Conservation (phyloP, 2,113 vertebrate genomes). For the Prunella fulvescens region DNA sequence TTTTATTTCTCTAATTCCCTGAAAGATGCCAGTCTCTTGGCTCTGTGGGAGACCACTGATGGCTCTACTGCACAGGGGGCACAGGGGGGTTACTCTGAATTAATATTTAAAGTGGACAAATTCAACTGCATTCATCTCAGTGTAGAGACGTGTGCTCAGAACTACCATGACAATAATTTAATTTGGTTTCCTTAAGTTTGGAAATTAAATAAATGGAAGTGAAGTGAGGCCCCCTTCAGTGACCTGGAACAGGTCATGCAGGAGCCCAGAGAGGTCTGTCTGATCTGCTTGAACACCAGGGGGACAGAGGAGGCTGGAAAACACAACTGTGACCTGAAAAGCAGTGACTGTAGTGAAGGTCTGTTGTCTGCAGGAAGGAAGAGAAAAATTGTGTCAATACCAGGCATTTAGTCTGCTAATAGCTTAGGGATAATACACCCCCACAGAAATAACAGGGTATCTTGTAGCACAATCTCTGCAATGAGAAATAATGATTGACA, state of each 20-base stretch:
- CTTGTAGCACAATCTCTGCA: not conserved
- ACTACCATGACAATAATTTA: not conserved
- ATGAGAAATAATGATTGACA: not conserved
- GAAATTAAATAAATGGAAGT: not conserved
- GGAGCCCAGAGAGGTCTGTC: not conserved
- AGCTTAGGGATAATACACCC: not conserved
- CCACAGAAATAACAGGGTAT: not conserved
- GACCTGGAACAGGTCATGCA: not conserved
- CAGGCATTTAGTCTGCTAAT: not conserved
- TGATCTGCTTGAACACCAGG: fast-evolving
- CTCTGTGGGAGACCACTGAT: not conserved
- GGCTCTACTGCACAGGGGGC: not conserved
- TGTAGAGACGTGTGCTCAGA: not conserved
- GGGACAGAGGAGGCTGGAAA: not conserved
- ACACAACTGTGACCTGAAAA: not conserved
- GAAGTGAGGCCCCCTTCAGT: not conserved
- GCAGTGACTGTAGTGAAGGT: not conserved
- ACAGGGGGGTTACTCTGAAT: not conserved
- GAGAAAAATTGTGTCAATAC: not conserved
- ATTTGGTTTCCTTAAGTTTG: not conserved
- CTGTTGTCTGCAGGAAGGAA: not conserved
- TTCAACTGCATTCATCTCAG: not conserved
- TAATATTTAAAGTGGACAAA: not conserved
- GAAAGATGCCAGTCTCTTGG: not conserved
- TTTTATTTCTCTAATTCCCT: not conserved